A percentile compares a stretch with the other conserved stretches of the same genome.
Conservation (phyloP, 2,113 vertebrate genomes). For the Argyrosomus japonicus region DNA sequence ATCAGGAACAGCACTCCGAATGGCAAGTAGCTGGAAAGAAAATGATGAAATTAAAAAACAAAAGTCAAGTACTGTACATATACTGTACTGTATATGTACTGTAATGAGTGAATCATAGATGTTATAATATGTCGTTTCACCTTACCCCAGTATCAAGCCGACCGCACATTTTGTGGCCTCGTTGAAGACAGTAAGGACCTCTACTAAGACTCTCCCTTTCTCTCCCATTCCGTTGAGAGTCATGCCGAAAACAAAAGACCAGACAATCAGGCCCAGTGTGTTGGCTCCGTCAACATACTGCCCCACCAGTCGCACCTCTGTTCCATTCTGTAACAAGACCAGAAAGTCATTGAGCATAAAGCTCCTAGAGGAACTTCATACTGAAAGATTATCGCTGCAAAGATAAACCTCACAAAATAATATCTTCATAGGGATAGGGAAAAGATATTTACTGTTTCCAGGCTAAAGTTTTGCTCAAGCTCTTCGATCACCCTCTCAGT, state of each 20-base stretch:
- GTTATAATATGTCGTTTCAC: not conserved
- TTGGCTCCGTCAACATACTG: not conserved
- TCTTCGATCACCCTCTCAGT: not conserved
- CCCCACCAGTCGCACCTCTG: not conserved
- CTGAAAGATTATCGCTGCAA: not conserved
- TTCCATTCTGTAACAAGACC: not conserved
- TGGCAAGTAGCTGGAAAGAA: slow-evolving; percentile 37
- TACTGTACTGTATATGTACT: no score
- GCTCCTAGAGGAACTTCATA: not conserved
- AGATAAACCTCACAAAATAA: not conserved
- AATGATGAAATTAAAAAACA: not conserved
- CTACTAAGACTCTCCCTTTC: fast-evolving
- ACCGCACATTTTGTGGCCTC: not conserved
- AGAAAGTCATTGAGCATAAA: not conserved
- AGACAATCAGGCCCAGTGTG: slow-evolving; percentile 17
- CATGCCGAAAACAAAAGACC: slow-evolving; percentile 6
- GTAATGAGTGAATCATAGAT: no score
- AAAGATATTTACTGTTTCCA: not conserved
- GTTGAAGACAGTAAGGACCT: not conserved
- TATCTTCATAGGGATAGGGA: not conserved
- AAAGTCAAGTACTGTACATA: no score
- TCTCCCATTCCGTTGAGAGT: not conserved
- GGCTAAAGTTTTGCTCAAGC: fast-evolving
- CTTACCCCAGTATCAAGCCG: not conserved
- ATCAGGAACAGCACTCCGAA: slow-evolving; percentile 9